Percentiles rank a stretch among this genome's conserved stretches.
phyloP scores from a whole-genome alignment of 2,113 vertebrate genomes.

The Aspiorhynchus laticeps region DNA sequence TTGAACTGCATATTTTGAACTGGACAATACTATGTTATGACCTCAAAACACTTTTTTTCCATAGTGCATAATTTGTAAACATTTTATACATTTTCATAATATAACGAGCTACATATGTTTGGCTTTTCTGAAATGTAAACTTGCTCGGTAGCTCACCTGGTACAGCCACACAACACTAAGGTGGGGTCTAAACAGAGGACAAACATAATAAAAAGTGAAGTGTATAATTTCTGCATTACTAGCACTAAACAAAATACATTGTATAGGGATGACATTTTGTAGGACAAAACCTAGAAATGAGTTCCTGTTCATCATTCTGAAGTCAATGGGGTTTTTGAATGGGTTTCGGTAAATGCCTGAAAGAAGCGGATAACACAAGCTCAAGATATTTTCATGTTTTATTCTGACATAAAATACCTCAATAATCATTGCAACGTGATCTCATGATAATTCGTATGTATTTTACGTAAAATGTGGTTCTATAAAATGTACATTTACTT shows the following conservation, averaged over 20 bases:
- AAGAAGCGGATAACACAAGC: not conserved
- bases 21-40: too few species aligned
- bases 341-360: not conserved
- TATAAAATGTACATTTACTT: too few species aligned
- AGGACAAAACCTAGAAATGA: not conserved
- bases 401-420: not conserved
- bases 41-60: not conserved
- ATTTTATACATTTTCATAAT: not conserved
- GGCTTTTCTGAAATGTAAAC: not conserved
- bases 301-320: not conserved
- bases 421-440: too few species aligned
- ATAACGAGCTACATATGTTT: not conserved
- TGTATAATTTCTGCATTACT: not conserved
- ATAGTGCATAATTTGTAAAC: not conserved
- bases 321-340: not conserved
- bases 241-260: not conserved
- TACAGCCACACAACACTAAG: not conserved
- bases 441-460: too few species aligned
- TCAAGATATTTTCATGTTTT: not conserved
- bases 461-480: too few species aligned
- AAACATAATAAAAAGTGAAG: not conserved
- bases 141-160: not conserved
- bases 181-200: not conserved
- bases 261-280: not conserved
- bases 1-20: too few species aligned